Evolutionary conservation across 2,113 vertebrate species (phyloP).

Genomic region (Anarhynchus alexandrinus): DNA sequence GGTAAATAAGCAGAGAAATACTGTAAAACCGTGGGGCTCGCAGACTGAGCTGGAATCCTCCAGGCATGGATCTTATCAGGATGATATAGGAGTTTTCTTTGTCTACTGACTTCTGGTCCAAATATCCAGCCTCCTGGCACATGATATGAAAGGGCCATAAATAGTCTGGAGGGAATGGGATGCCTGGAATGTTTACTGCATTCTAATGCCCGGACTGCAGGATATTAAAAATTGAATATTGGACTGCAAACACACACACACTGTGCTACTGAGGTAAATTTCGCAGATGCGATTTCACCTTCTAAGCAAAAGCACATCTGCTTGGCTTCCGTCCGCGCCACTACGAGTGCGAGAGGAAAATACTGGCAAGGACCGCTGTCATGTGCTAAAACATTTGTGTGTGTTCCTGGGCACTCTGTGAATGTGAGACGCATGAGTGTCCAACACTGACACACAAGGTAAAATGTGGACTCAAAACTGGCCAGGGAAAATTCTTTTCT

Average conservation of each 20-base stretch:
- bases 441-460: neutral
- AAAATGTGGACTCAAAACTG: neutral
- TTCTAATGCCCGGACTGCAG: slow-evolving; percentile 50
- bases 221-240: slow-evolving; percentile 62
- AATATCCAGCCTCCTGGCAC: slow-evolving; percentile 59
- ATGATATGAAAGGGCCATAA: slow-evolving; percentile 52
- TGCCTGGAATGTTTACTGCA: slow-evolving; percentile 55
- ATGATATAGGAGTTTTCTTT: slow-evolving; percentile 43
- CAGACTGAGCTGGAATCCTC: slow-evolving; percentile 13
- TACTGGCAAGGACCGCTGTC: neutral
- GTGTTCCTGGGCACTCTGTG: slow-evolving; percentile 12
- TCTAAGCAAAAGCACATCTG: slow-evolving; percentile 68
- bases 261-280: slow-evolving; percentile 37
- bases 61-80: slow-evolving; percentile 37
- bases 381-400: neutral
- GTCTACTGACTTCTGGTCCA: slow-evolving; percentile 38
- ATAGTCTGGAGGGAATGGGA: slow-evolving; percentile 47
- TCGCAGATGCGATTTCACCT: slow-evolving; percentile 66
- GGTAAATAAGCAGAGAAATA: neutral
- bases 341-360: neutral
- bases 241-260: slow-evolving; percentile 27
- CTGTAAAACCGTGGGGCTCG: neutral
- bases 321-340: neutral
- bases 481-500: neutral
- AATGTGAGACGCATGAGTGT: neutral